Percentiles rank a stretch among this genome's conserved stretches.
These are phyloP conservation scores for Chaenogobius annularis DNA, from an alignment of 2,113 vertebrate genomes.

Conservation along the genomic window DNA sequence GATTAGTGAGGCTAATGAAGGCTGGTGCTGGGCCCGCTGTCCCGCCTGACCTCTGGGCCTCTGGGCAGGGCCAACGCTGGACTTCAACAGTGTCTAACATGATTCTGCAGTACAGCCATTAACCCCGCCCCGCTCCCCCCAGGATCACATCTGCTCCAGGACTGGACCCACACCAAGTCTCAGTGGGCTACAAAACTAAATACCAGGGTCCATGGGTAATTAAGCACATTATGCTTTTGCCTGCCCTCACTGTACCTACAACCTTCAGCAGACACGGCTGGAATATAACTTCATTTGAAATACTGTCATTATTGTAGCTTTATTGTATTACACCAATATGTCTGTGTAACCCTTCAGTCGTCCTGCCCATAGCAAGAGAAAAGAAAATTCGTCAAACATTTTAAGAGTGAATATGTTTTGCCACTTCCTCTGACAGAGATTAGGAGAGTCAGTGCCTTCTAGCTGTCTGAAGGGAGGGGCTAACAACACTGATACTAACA, in stretches of 20 bases:
- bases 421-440: no score
- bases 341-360: no score
- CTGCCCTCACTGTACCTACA: slow-evolving; percentile 34
- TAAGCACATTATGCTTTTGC: slow-evolving; percentile 56
- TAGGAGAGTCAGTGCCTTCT: no score
- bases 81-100: slow-evolving; percentile 67
- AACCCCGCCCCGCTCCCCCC: slow-evolving; percentile 65
- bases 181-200: slow-evolving; percentile 65
- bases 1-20: slow-evolving; percentile 75
- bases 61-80: slow-evolving; percentile 49
- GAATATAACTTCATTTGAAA: slow-evolving; percentile 14
- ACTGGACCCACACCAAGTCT: slow-evolving; percentile 70
- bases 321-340: neutral
- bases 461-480: no score
- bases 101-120: slow-evolving; percentile 60
- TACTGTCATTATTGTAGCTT: neutral
- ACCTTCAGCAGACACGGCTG: slow-evolving; percentile 42
- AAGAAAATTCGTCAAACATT: no score
- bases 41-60: slow-evolving; percentile 56
- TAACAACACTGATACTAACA: no score
- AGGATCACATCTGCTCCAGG: slow-evolving; percentile 65
- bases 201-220: slow-evolving; percentile 53
- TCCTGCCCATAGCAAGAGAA: no score
- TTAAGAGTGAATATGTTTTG: no score
- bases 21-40: slow-evolving; percentile 64